Conservation (phyloP, 2,797 vertebrate genomes). For the Scolopax rusticola region DNA sequence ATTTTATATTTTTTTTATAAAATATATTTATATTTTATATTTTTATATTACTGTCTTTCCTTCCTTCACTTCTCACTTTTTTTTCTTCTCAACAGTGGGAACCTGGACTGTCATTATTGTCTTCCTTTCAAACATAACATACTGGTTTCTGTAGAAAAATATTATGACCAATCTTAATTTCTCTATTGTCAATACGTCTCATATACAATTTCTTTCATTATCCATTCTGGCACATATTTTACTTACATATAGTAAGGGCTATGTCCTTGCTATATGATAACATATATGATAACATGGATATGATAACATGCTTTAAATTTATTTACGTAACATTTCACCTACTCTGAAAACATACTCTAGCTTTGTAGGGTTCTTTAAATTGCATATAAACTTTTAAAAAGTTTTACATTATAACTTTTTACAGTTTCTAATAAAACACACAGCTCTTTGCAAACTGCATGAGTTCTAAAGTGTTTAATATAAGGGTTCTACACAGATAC, state of each 20-base stretch:
- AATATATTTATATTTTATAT: no score
- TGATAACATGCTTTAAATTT: not conserved
- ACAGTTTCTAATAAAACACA: not conserved
- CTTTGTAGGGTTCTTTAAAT: not conserved
- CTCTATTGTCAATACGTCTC: not conserved
- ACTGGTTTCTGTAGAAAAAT: not conserved
- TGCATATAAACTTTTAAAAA: not conserved
- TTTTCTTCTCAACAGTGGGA: not conserved
- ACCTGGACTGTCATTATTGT: not conserved
- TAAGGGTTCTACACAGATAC: not conserved
- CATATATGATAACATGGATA: not conserved
- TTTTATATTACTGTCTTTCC: not conserved
- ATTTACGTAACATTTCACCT: not conserved
- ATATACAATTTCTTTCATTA: not conserved
- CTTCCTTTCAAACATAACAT: not conserved
- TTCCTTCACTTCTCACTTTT: not conserved
- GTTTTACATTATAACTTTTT: not conserved
- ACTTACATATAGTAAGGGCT: not conserved
- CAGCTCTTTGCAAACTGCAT: not conserved
- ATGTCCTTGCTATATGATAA: not conserved
- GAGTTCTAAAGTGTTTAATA: not conserved
- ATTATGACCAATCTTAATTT: not conserved
- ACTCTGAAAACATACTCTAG: not conserved
- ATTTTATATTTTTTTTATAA: no score
- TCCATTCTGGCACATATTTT: not conserved